Percentiles rank a stretch among this genome's conserved stretches.
Evolutionary conservation across 1,140 invertebrate species (phyloP).

Genomic region (Drosophila grimshawi): DNA sequence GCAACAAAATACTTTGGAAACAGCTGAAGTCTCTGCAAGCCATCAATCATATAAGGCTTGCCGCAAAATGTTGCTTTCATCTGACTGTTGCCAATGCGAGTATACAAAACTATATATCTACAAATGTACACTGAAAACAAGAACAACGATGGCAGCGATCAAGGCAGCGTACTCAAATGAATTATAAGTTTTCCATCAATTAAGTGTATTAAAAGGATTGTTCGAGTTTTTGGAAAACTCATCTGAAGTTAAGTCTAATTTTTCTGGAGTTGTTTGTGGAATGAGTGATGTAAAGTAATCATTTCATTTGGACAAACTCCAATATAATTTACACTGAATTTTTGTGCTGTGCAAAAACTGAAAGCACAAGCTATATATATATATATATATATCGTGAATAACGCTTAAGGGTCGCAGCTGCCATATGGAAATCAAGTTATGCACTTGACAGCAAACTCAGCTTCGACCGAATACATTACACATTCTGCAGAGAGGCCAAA

Average conservation of each 20-base stretch:
- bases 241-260: too few species aligned
- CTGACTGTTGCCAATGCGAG: background rate
- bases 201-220: too few species aligned
- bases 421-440: conserved; percentile 36
- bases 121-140: background rate
- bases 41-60: conserved; percentile 39
- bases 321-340: too few species aligned
- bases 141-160: too few species aligned
- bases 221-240: too few species aligned
- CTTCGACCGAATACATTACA: background rate
- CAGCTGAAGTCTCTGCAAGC: background rate
- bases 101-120: background rate
- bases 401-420: conserved; percentile 5
- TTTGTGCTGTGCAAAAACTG: too few species aligned
- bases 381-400: background rate
- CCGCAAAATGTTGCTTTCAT: conserved; percentile 11
- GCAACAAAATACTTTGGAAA: conserved; percentile 1
- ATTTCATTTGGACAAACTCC: too few species aligned
- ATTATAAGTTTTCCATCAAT: too few species aligned
- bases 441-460: conserved; percentile 31
- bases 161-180: too few species aligned
- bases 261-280: too few species aligned
- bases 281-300: too few species aligned
- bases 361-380: background rate
- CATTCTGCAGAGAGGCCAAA: background rate